Evolutionary conservation across 2,113 vertebrate genomes (phyloP).

Genomic region (Mormyrus lacerda): DNA sequence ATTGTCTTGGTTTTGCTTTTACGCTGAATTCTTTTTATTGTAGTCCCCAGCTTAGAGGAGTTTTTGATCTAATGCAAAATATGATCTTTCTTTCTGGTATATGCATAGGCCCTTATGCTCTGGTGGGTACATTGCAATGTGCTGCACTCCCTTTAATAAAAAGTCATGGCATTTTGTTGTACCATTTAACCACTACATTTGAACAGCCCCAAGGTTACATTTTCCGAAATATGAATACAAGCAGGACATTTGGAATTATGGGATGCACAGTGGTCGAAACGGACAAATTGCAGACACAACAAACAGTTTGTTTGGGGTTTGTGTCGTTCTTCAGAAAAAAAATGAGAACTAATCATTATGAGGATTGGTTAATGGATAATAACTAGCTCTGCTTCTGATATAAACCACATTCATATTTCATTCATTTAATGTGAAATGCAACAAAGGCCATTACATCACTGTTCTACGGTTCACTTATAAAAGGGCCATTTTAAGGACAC

Average conservation of each 20-base stretch:
- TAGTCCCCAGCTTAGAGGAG: background rate
- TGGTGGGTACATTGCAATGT: background rate
- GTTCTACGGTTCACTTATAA: background rate
- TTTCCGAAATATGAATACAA: background rate
- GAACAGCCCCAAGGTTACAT: background rate
- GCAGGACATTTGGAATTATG: background rate
- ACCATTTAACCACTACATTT: background rate
- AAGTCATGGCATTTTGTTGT: background rate
- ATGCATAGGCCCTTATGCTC: background rate
- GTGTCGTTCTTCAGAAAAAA: background rate
- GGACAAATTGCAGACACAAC: background rate
- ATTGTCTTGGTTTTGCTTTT: background rate
- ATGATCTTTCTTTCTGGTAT: background rate
- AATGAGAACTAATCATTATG: background rate
- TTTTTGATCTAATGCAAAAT: background rate
- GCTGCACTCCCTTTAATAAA: background rate
- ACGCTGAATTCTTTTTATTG: background rate
- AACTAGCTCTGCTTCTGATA: background rate
- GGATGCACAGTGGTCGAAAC: background rate
- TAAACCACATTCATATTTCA: constrained; percentile 4
- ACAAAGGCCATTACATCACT: constrained; percentile 7
- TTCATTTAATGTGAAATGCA: constrained; percentile 10
- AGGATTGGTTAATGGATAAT: background rate
- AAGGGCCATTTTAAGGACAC: background rate
- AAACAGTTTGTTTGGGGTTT: background rate